phyloP scores from a whole-genome alignment of 2,888 invertebrate species.

The Pteria penguin region DNA sequence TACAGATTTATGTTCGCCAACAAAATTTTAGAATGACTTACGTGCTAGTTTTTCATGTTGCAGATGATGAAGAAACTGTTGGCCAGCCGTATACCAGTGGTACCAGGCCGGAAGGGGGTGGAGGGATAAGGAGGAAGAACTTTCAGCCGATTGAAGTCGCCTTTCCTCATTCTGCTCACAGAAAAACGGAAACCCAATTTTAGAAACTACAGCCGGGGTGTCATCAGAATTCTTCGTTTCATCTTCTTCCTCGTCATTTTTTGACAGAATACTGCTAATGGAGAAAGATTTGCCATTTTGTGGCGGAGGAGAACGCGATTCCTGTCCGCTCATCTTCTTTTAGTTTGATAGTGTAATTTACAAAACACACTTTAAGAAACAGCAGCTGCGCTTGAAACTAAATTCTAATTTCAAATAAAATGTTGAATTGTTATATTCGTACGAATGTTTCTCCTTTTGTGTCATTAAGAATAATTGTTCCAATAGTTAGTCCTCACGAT shows the following conservation, averaged over 20 bases:
- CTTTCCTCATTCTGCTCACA: conserved; percentile 34
- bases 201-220: conserved; percentile 53
- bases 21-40: no score
- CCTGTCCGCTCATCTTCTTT: background rate
- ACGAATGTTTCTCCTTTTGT: background rate
- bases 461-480: background rate
- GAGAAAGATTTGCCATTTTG: conserved; percentile 61
- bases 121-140: conserved; percentile 1
- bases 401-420: no score
- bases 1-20: no score
- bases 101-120: conserved; percentile 56
- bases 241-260: conserved; percentile 49
- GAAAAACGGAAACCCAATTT: conserved; percentile 50
- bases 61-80: conserved; percentile 55
- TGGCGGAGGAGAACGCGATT: background rate
- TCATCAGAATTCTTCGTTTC: conserved; percentile 42
- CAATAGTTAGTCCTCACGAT: background rate
- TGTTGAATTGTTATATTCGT: no score
- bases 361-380: background rate
- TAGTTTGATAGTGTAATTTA: background rate
- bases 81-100: conserved; percentile 59
- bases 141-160: conserved; percentile 38
- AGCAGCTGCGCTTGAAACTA: no score
- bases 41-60: conserved; percentile 39
- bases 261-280: conserved; percentile 69